These are phyloP conservation scores for Dexiosoma caninum DNA, from an alignment of 2,888 invertebrate genomes.

Conservation along the genomic window DNA sequence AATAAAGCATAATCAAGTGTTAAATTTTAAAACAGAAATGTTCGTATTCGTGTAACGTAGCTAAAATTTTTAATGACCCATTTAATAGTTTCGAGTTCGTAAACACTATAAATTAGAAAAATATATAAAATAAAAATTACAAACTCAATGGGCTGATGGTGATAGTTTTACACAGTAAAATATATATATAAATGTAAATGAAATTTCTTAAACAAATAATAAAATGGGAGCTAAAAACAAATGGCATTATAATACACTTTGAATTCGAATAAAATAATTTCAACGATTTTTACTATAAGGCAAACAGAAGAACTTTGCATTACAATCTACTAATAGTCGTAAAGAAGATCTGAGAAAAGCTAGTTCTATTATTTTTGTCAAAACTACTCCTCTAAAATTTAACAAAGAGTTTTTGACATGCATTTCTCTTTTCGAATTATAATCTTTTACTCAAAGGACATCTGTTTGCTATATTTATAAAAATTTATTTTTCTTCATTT, in stretches of 20 bases:
- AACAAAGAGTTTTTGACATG: too few species aligned
- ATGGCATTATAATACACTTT: neutral
- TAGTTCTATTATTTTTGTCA: too few species aligned
- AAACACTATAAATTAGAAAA: slow-evolving; percentile 7
- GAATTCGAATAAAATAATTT: too few species aligned
- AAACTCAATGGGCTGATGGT: neutral
- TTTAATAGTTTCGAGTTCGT: slow-evolving; percentile 25
- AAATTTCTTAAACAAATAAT: neutral
- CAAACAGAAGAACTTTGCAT: too few species aligned
- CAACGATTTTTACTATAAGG: too few species aligned
- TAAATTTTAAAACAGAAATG: slow-evolving; percentile 1
- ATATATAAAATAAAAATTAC: neutral
- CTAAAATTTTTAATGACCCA: slow-evolving; percentile 37
- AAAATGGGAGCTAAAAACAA: neutral
- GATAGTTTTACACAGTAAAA: neutral
- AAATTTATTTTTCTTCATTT: too few species aligned
- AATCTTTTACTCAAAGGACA: too few species aligned
- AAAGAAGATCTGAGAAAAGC: too few species aligned
- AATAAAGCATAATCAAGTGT: slow-evolving; percentile 28
- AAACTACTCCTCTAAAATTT: too few species aligned
- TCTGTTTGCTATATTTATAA: too few species aligned
- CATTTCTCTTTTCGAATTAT: too few species aligned
- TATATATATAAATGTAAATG: neutral
- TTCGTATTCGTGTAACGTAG: neutral
- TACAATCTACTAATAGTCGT: too few species aligned